Evolutionary conservation across 2,797 vertebrate genomes (phyloP).

Genomic region (Acipenser transmontanus): DNA sequence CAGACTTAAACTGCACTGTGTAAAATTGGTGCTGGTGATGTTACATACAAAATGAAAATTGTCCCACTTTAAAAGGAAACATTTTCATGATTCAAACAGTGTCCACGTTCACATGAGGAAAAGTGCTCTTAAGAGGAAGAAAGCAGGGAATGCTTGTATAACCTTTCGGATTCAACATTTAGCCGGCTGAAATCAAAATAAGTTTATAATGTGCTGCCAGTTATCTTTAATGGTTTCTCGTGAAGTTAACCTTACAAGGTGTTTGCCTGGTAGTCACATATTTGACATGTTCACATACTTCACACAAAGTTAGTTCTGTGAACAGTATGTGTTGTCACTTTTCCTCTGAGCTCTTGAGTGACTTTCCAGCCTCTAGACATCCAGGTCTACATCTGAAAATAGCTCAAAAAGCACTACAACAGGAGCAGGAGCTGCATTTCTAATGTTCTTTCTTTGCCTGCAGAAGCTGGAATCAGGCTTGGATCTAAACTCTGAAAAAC

Average conservation of each 20-base stretch:
- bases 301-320: slow-evolving; percentile 16
- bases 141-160: slow-evolving; percentile 31
- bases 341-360: slow-evolving; percentile 39
- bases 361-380: slow-evolving; percentile 63
- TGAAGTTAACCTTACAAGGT: slow-evolving; percentile 17
- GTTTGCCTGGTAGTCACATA: slow-evolving; percentile 20
- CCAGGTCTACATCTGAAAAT: slow-evolving; percentile 74
- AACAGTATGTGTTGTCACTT: slow-evolving; percentile 33
- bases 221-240: slow-evolving; percentile 2
- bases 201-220: neutral
- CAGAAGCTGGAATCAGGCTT: slow-evolving; percentile 54
- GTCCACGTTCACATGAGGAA: neutral
- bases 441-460: slow-evolving; percentile 46
- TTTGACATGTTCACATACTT: slow-evolving; percentile 23
- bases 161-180: neutral
- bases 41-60: no score
- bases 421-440: slow-evolving; percentile 45
- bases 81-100: neutral
- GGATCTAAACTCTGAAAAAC: slow-evolving; percentile 52
- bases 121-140: neutral
- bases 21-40: no score
- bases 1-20: no score
- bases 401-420: slow-evolving; percentile 54
- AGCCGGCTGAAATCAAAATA: neutral
- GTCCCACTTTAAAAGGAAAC: no score